Conservation (phyloP, 2,888 invertebrate species). For the Danaus chrysippus region DNA sequence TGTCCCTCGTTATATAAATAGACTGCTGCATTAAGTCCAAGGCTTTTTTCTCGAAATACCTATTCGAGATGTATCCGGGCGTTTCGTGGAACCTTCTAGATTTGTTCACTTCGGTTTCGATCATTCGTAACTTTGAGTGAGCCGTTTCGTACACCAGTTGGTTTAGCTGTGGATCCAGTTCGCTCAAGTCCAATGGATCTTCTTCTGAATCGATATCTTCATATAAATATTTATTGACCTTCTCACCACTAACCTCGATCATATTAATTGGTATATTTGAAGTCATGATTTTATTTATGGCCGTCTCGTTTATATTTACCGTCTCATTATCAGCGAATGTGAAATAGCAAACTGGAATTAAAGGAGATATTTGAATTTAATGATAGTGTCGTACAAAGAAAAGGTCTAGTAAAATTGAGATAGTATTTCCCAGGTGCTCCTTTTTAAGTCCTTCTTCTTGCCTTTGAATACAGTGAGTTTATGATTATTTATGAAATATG, state of each 20-base stretch:
- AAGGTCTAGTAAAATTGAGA: too few relatives aligned
- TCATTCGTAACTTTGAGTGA: conserved; percentile 17
- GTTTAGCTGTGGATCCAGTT: conserved; percentile 32
- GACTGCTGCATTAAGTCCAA: conserved; percentile 42
- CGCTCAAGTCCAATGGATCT: conserved; percentile 28
- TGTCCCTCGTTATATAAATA: conserved; percentile 39
- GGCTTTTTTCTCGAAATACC: conserved; percentile 21
- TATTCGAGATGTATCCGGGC: neutral
- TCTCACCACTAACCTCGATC: conserved; percentile 3
- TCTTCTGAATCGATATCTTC: neutral
- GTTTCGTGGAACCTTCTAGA: neutral
- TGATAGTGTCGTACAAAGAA: neutral
- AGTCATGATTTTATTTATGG: conserved; percentile 7
- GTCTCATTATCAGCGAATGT: neutral
- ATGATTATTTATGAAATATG: too few relatives aligned
- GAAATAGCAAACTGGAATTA: neutral
- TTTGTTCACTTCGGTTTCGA: conserved; percentile 14
- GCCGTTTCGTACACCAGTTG: conserved; percentile 30
- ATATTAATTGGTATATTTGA: conserved; percentile 3
- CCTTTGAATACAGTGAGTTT: too few relatives aligned
- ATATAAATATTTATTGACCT: neutral
- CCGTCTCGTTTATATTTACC: neutral
- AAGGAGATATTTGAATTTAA: neutral
- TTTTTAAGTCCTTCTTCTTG: too few relatives aligned
- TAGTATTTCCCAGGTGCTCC: too few relatives aligned